Evolutionary conservation across 2,113 vertebrate genomes (phyloP), one percentile per base, ranked within the genome.

Genomic region (Nannobrachium achirus): DNA sequence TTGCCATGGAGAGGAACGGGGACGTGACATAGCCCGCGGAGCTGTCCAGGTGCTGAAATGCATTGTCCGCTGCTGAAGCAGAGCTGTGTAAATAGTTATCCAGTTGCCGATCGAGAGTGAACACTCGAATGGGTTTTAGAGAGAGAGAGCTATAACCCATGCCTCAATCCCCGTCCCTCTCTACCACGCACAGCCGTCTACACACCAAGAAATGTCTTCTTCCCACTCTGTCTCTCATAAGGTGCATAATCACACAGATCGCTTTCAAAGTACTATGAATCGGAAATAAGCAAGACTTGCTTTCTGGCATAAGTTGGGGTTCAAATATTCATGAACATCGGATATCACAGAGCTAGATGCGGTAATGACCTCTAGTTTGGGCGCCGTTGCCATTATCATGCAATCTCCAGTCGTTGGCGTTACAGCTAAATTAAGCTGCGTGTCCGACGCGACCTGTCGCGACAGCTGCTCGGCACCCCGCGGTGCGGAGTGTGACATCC

Each of bases 371-470:
- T 87, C 88, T 82, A 75, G 56, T 58, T 55, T 78, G 82, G 86
- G 86, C 71, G 84, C 87, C 79, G 80, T 61, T 73, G 83, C 52
- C 81, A 82, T 58, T 73, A 77, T 78, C 80, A 63, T 69, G 79
- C 81, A 14, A 76, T 83, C 84, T 79, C 57, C 76, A 76, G 60
- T 76, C 64, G 77, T 78, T 83, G 79, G 82, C 83, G 81, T 84
- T 79, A 87, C 69, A 74, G 5, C 85, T 75, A 79, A 86, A 90
- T 85, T 82, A 89, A 88, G 82, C 82, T 79, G 82, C 85, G 83
- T 71, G 83, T 78, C 81, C 50, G 73, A 59, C 76, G 75, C 83
- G 84, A 74, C 63, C 76, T 73, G 87, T 87, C 87, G 82, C 73
- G 73, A 71, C 71, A 69, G 75, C 79, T 58, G 80, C 80, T 63